A percentile compares a stretch with the other conserved stretches of the same genome.
Evolutionary conservation across 92 coral and sea anemone species (phyloP).

Genomic region (Umimayanthus kanabou): DNA sequence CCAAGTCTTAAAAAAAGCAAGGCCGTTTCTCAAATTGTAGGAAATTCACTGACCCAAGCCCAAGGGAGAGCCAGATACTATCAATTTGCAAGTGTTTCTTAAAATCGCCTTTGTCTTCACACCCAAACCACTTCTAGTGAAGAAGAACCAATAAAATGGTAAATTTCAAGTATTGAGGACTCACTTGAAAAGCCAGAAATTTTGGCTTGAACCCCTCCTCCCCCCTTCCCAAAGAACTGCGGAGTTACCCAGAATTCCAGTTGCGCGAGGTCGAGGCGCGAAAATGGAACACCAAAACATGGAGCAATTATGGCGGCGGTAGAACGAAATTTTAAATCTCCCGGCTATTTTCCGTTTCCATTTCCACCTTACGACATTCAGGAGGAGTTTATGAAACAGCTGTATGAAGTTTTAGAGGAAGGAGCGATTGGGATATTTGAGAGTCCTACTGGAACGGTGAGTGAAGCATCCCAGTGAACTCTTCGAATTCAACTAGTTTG

Average conservation of each 20-base stretch:
- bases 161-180: too few species aligned
- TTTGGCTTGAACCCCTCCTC: too few species aligned
- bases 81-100: too few species aligned
- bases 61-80: too few species aligned
- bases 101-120: too few species aligned
- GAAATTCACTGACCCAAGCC: too few species aligned
- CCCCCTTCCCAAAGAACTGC: too few species aligned
- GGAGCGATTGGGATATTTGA: constrained; percentile 95
- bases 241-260: constrained; percentile 7
- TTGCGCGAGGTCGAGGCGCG: constrained; percentile 32
- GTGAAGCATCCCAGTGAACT: constrained; percentile 14
- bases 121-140: too few species aligned
- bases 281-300: constrained; percentile 25
- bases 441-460: constrained; percentile 98
- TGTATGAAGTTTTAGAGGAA: constrained; percentile 77
- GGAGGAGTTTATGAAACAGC: constrained; percentile 86
- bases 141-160: too few species aligned
- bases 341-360: constrained; percentile 87
- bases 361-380: constrained; percentile 98
- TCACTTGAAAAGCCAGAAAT: too few species aligned
- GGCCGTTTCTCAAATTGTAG: too few species aligned
- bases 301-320: constrained; percentile 32
- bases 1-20: too few species aligned
- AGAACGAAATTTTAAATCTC: constrained; percentile 33
- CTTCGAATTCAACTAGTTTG: background rate